Conservation (phyloP, 2,113 vertebrate genomes). For the Atractosteus spatula region DNA sequence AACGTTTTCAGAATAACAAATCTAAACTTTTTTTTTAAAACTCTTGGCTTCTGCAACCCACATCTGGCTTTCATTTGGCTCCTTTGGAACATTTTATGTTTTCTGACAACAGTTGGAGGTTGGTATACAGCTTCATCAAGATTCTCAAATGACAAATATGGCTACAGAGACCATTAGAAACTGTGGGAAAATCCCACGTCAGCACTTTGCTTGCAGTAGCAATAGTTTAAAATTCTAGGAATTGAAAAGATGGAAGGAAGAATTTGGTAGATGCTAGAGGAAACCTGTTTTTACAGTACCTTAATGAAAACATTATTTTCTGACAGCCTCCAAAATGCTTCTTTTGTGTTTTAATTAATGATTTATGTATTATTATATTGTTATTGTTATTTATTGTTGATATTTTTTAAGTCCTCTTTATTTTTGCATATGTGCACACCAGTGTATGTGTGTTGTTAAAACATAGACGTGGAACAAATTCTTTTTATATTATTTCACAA, state of each 20-base stretch:
- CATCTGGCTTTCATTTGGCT: slow-evolving; percentile 64
- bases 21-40: slow-evolving; percentile 10
- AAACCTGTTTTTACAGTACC: background rate
- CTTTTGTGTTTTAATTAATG: too few relatives aligned
- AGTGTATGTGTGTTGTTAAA: too few relatives aligned
- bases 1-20: slow-evolving; percentile 6
- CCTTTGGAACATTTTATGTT: slow-evolving; percentile 46
- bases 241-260: slow-evolving; percentile 16
- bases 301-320: too few relatives aligned
- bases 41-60: slow-evolving; percentile 32
- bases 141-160: slow-evolving; percentile 50
- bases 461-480: too few relatives aligned
- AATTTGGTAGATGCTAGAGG: background rate
- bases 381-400: too few relatives aligned
- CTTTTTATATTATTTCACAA: too few relatives aligned
- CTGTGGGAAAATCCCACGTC: slow-evolving; percentile 78
- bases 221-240: slow-evolving; percentile 27
- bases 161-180: slow-evolving; percentile 52
- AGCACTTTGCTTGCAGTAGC: slow-evolving; percentile 47
- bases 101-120: slow-evolving; percentile 54
- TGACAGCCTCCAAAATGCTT: too few relatives aligned
- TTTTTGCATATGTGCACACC: too few relatives aligned
- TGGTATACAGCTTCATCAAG: slow-evolving; percentile 54
- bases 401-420: too few relatives aligned
- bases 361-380: too few relatives aligned